Evolutionary conservation across 2,797 vertebrate genomes (phyloP).

Genomic region (Iguana delicatissima): DNA sequence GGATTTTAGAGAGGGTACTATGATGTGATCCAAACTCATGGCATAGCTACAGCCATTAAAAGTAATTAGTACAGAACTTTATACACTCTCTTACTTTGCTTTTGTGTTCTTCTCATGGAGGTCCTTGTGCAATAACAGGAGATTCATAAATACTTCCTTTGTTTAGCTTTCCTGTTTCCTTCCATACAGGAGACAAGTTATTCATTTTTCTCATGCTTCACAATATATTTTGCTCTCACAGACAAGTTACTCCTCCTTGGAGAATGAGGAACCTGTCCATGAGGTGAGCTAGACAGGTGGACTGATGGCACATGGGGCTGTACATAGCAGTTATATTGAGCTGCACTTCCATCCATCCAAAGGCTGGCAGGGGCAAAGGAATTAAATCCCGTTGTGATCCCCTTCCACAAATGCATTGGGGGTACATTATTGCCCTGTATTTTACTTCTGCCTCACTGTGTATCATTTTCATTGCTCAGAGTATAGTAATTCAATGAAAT

Average conservation of each 20-base stretch:
- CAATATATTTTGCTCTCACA: background rate
- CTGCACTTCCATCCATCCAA: background rate
- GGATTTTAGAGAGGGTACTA: background rate
- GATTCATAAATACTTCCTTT: background rate
- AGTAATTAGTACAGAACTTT: background rate
- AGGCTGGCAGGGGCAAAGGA: background rate
- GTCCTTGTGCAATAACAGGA: background rate
- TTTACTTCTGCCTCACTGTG: background rate
- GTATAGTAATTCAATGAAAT: background rate
- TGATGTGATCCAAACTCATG: background rate
- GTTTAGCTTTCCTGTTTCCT: background rate
- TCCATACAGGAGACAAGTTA: background rate
- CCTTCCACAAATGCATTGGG: background rate
- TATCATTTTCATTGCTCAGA: background rate
- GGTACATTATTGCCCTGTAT: background rate
- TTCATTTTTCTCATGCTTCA: background rate
- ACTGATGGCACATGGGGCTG: background rate
- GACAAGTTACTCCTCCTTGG: background rate
- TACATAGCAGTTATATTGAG: background rate
- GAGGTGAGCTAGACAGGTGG: background rate
- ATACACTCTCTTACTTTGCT: background rate
- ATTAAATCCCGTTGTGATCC: background rate
- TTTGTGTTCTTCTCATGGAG: background rate
- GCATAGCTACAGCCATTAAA: background rate
- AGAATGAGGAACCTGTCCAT: background rate